A percentile compares a stretch with the other conserved stretches of the same genome.
Evolutionary conservation across 2,113 vertebrate species (phyloP).

Genomic region (Syngnathus scovelli): DNA sequence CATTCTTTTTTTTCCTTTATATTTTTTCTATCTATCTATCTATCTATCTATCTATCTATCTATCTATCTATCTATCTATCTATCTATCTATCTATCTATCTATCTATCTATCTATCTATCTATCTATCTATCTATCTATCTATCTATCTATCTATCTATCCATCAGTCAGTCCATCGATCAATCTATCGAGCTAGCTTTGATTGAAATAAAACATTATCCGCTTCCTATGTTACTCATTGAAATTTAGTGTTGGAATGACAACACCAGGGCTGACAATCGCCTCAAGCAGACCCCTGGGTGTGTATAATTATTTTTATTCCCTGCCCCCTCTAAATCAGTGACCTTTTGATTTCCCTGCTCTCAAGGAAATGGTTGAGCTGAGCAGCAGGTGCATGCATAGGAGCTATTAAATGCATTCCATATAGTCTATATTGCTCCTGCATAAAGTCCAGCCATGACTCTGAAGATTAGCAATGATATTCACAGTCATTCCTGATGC

Average conservation of each 20-base stretch:
- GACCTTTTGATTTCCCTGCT: slow-evolving; percentile 22
- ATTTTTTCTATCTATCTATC: slow-evolving; percentile 7
- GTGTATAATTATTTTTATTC: slow-evolving; percentile 4
- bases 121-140: background rate
- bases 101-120: slow-evolving; percentile 1
- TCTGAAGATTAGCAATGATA: slow-evolving; percentile 2
- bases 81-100: background rate
- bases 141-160: background rate
- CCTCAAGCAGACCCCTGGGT: background rate
- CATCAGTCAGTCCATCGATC: background rate
- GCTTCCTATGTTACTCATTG: background rate
- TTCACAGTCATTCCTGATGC: background rate
- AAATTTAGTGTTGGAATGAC: background rate
- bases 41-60: slow-evolving; percentile 6
- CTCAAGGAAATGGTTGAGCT: slow-evolving; percentile 8
- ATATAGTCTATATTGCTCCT: slow-evolving; percentile 1
- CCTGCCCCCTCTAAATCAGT: background rate
- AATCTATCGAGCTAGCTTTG: too few species aligned
- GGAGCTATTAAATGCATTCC: slow-evolving; percentile 1
- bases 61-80: too few species aligned
- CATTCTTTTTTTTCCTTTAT: too few species aligned
- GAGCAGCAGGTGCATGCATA: slow-evolving; percentile 4
- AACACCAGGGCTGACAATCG: background rate
- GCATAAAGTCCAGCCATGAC: background rate
- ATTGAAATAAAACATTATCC: too few species aligned